phyloP scores from a whole-genome alignment of 2,888 invertebrate genomes.

The Epistrophe grossulariae region DNA sequence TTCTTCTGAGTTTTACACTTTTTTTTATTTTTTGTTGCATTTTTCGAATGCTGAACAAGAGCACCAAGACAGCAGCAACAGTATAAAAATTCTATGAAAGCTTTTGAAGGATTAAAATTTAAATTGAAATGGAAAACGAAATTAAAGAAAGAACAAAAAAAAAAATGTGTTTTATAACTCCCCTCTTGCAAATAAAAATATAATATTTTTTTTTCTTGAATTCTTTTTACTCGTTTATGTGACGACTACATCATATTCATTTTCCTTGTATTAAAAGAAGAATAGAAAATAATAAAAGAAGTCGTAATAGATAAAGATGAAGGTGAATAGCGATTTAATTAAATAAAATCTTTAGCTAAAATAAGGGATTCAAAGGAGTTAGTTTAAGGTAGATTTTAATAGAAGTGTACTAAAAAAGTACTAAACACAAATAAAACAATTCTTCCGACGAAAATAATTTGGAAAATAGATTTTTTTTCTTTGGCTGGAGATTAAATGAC shows the following conservation, averaged over 20 bases:
- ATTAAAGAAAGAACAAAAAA: constrained; percentile 52
- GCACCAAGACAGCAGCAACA: constrained; percentile 52
- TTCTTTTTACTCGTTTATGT: constrained; percentile 10
- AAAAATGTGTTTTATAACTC: constrained; percentile 51
- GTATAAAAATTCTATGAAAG: constrained; percentile 70
- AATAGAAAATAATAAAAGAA: constrained; percentile 4
- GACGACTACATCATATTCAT: constrained; percentile 15
- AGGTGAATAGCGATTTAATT: constrained; percentile 23
- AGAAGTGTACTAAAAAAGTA: background rate
- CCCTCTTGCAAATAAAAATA: constrained; percentile 12
- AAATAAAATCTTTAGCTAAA: constrained; percentile 1
- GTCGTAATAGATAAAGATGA: constrained; percentile 4
- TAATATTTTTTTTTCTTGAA: background rate
- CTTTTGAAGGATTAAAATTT: constrained; percentile 75
- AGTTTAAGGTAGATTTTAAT: background rate
- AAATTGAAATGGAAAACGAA: constrained; percentile 75
- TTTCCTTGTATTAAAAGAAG: background rate
- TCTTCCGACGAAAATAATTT: background rate
- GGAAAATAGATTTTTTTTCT: background rate
- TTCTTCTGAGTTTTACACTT: constrained; percentile 14
- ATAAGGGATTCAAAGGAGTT: background rate
- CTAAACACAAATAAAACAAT: background rate
- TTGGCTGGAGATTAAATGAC: background rate
- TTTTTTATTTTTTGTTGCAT: constrained; percentile 49
- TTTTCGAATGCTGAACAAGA: constrained; percentile 34